Percentiles rank a stretch among this genome's conserved stretches.
Evolutionary conservation across 2,888 invertebrate genomes (phyloP).

Genomic region (Netelia virgata): DNA sequence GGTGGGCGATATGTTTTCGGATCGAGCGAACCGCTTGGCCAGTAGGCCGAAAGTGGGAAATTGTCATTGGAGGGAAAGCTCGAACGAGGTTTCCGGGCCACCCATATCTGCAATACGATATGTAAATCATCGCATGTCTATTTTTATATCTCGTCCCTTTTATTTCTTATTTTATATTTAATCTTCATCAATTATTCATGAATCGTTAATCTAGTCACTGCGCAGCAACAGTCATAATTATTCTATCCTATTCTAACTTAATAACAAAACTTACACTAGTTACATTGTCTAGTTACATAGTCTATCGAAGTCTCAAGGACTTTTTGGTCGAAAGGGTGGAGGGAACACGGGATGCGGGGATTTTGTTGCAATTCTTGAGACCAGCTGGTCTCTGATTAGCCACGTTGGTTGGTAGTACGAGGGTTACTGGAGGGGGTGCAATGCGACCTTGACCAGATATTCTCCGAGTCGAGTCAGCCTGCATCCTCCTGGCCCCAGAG

Average conservation of each 20-base stretch:
- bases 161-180: too few relatives aligned
- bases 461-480: background rate
- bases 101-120: too few relatives aligned
- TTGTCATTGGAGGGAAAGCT: background rate
- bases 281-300: background rate
- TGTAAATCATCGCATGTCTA: too few relatives aligned
- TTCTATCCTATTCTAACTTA: too few relatives aligned
- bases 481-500: background rate
- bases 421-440: background rate
- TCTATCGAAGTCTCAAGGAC: background rate
- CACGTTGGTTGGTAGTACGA: background rate
- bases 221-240: too few relatives aligned
- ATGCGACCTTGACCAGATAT: background rate
- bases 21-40: background rate
- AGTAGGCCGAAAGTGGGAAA: background rate
- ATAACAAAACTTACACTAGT: too few relatives aligned
- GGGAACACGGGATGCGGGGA: background rate
- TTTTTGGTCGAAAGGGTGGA: background rate
- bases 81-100: background rate
- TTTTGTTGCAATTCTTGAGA: background rate
- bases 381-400: background rate
- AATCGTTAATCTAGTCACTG: too few relatives aligned
- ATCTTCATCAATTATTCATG: too few relatives aligned
- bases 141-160: too few relatives aligned
- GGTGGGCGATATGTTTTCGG: constrained; percentile 31